Evolutionary conservation across 2,888 invertebrate genomes (phyloP), one percentile per base, ranked within the genome.

Genomic region (Atherix ibis): DNA sequence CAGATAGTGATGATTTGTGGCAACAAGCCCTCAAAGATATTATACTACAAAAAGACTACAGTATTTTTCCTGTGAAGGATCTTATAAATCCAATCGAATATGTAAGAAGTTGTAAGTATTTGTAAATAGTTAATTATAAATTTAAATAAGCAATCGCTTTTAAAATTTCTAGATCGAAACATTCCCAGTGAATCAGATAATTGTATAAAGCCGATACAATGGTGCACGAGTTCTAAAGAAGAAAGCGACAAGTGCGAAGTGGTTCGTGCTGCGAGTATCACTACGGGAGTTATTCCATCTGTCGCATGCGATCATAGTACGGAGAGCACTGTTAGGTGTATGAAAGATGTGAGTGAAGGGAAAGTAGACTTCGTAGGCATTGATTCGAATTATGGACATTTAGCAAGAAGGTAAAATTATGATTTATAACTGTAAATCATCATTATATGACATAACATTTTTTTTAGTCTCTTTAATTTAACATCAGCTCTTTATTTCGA

Each of bases 221-320:
- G 76, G 76, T 77, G 77, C 50, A 73, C 74, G 1, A 48, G 62
- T 4, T 66, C 64, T 3, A 38, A 52, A 0, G 43, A 46, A 0
- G 77, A 77, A 46, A 62, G 63, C 8, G 46, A 50, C 30, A 78
- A 78, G 51, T 78, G 78, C 46, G 44, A 51, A 13, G 74, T 75
- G 72, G 49, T 73, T 2, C 56, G 67, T 1, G 54, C 60, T 13
- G 68, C 71, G 1, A 66, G 71, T 1, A 51, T 67, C 40, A 58
- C 61, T 14, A 57, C 69, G 12, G 77, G 75, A 2, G 56, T 76
- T n/a, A 63, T 67, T 44, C 76, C 77, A 0, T 44, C 57, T 0
- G 56, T 78, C 28, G 48, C 65, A 10, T 47, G 47, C 14, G 75
- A 73, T 49, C 57, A 64, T 4, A 59, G 62, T 42, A 54, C 64